These are phyloP conservation scores for Melanogrammus aeglefinus DNA, from an alignment of 2,797 vertebrate genomes.

Conservation along the genomic window DNA sequence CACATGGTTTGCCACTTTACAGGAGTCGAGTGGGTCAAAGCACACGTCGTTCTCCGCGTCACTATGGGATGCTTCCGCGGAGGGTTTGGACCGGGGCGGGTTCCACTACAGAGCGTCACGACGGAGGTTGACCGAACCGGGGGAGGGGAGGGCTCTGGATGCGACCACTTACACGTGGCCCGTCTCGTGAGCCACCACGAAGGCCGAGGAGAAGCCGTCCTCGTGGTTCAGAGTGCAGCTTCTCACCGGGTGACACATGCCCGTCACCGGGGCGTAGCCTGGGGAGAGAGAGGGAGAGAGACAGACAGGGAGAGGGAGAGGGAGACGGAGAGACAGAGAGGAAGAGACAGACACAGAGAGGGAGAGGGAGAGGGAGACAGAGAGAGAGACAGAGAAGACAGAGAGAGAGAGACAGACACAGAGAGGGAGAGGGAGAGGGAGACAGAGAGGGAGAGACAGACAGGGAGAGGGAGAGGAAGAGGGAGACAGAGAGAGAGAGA, in stretches of 20 bases:
- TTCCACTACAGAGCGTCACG: no score
- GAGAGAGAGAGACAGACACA: no score
- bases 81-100: no score
- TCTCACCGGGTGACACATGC: constrained; percentile 96
- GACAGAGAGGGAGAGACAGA: no score
- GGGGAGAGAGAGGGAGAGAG: constrained; percentile 10
- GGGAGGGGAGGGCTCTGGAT: not conserved
- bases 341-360: constrained; percentile 18
- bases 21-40: no score
- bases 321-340: constrained; percentile 5
- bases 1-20: no score
- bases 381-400: constrained; percentile 11
- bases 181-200: constrained; percentile 97
- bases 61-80: no score
- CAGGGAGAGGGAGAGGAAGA: no score
- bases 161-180: constrained; percentile 91
- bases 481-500: no score
- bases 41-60: no score
- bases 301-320: constrained; percentile 13
- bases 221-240: constrained; percentile 98
- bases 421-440: no score
- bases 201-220: constrained; percentile 96
- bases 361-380: not conserved
- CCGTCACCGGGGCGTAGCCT: constrained; percentile 97
- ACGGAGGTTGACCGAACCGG: not conserved